Evolutionary conservation across 2,797 vertebrate species (phyloP), one percentile per base, ranked within the genome.

Genomic region (Sparus aurata): DNA sequence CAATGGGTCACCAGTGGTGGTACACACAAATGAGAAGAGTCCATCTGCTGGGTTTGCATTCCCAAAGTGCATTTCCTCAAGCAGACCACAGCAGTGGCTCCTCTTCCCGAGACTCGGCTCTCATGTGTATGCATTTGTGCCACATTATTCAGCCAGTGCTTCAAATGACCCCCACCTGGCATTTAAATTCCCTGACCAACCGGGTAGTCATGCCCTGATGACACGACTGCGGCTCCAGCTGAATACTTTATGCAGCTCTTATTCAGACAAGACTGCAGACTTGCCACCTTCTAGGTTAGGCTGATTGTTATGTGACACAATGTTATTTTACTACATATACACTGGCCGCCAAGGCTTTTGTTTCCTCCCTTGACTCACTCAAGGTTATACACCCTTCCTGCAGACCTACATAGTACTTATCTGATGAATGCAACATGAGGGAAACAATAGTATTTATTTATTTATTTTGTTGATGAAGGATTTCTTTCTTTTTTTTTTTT

Each of bases 161-260:
- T 95, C 91, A 83, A 91, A 93, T 96, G 96, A 97, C 95, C 95
- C 95, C 94, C 92, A 94, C 93, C 94, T 96, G 94, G 93, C 95
- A 96, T 96, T 96, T 95, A 95, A 93, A 96, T 96, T 97, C 95
- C 94, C 94, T 88, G 95, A 93, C 94, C 93, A 94, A 94, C 87
- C 22, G 91, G 92, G 92, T 93, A 96, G 95, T 95, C 95, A 95
- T 93, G 94, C 84, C 94, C 94, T 92, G 92, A 94, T 91, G 91
- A 94, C 94, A 94, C 86, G 75, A 87, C 73, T 91, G 93, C 80
- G 94, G 93, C 87, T 95, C 92, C 93, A 73, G 83, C 82, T 93
- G 94, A 96, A 95, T 94, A 90, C 91, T 93, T 96, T 94, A 95
- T 93, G 93, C 87, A 92, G 93, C 85, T 90, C 92, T 84, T 96